phyloP scores from a whole-genome alignment of 1,140 invertebrate genomes.

The Drosophila biarmipes region DNA sequence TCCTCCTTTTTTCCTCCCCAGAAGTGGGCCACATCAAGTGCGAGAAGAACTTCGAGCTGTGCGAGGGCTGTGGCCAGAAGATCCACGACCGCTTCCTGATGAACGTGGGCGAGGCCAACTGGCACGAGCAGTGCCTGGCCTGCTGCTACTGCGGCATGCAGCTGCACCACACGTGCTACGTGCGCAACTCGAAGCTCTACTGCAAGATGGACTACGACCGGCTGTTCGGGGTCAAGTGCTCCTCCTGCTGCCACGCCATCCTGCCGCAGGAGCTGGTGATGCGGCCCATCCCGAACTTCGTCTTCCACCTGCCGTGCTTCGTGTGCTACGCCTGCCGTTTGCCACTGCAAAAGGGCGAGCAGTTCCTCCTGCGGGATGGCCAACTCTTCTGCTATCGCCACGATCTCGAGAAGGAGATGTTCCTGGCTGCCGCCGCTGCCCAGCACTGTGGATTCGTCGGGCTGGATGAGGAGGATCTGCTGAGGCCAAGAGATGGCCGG shows the following conservation, averaged over 20 bases:
- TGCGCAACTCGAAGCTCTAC: constrained; percentile 96
- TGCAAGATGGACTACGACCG: constrained; percentile 97
- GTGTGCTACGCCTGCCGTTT: constrained; percentile 96
- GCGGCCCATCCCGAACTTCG: constrained; percentile 90
- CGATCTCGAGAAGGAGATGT: constrained; percentile 96
- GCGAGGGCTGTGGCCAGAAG: constrained; percentile 95
- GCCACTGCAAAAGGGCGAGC: constrained; percentile 96
- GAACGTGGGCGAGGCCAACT: constrained; percentile 95
- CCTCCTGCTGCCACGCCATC: constrained; percentile 94
- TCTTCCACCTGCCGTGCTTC: constrained; percentile 96
- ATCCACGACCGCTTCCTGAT: constrained; percentile 97
- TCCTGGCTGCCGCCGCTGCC: constrained; percentile 86
- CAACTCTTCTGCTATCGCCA: constrained; percentile 95
- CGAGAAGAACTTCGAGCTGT: constrained; percentile 90
- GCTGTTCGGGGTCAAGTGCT: constrained; percentile 97
- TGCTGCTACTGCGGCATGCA: constrained; percentile 95
- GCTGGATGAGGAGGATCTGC: constrained; percentile 91
- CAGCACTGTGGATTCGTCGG: constrained; percentile 87
- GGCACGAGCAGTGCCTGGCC: constrained; percentile 96
- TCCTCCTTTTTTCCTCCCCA: constrained; percentile 18
- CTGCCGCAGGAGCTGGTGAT: constrained; percentile 97
- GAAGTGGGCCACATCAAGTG: constrained; percentile 87
- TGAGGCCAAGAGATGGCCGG: constrained; percentile 92
- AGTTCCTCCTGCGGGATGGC: constrained; percentile 96
- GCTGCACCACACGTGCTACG: constrained; percentile 95